Evolutionary conservation across 2,113 vertebrate genomes (phyloP).

Genomic region (Melanerpes formicivorus): DNA sequence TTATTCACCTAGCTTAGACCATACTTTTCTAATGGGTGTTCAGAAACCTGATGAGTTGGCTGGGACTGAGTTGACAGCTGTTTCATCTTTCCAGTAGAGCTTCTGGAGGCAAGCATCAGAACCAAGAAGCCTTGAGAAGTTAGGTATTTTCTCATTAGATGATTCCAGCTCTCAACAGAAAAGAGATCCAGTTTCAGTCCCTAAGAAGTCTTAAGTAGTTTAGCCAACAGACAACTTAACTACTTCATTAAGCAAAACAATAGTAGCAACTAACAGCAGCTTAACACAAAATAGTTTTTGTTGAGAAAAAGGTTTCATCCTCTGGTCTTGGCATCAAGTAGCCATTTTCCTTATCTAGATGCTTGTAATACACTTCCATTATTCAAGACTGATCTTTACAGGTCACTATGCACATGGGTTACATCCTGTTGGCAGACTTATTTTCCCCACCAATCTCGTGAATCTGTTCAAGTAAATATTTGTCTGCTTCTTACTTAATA

Average conservation of each 20-base stretch:
- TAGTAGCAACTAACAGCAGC: background rate
- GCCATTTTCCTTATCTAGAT: background rate
- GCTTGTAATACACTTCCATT: background rate
- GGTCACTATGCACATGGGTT: background rate
- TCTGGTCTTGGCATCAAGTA: background rate
- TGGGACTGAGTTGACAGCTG: background rate
- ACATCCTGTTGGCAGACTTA: background rate
- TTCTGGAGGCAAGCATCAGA: background rate
- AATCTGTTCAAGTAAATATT: background rate
- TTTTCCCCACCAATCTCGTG: background rate
- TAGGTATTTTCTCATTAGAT: background rate
- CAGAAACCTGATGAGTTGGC: background rate
- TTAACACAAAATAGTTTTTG: background rate
- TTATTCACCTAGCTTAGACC: background rate
- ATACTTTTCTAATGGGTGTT: background rate
- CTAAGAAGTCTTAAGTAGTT: background rate
- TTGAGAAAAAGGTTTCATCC: background rate
- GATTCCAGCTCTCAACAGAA: background rate
- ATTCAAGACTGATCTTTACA: background rate
- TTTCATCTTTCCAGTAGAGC: background rate
- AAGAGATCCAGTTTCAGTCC: background rate
- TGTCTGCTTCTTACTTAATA: background rate
- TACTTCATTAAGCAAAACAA: background rate
- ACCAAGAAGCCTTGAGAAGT: background rate
- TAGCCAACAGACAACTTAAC: background rate